These are phyloP conservation scores for Priocnemis perturbator DNA, from an alignment of 2,888 invertebrate genomes.

Conservation along the genomic window DNA sequence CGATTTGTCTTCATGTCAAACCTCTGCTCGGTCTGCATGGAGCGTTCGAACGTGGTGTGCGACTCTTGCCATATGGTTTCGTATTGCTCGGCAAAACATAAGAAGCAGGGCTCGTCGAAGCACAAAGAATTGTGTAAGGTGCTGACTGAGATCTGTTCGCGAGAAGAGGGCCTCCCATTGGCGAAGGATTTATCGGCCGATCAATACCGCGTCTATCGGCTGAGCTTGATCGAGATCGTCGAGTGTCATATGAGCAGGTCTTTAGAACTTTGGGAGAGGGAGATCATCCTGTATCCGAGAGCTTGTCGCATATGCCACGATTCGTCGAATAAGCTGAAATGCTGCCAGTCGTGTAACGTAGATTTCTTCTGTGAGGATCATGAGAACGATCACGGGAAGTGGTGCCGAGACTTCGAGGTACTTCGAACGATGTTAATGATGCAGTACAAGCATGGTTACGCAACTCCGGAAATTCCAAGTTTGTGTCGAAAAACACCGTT, in stretches of 20 bases:
- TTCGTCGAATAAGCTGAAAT: constrained; percentile 77
- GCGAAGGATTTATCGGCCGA: constrained; percentile 77
- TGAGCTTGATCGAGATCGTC: constrained; percentile 80
- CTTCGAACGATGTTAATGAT: constrained; percentile 79
- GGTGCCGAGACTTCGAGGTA: constrained; percentile 81
- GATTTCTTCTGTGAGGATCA: constrained; percentile 79
- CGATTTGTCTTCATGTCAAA: constrained; percentile 80
- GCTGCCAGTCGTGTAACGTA: constrained; percentile 79
- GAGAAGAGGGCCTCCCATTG: constrained; percentile 77
- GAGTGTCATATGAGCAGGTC: constrained; percentile 79
- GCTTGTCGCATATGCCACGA: constrained; percentile 78
- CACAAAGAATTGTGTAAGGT: constrained; percentile 81
- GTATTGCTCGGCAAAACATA: constrained; percentile 81
- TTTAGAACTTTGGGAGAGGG: constrained; percentile 82
- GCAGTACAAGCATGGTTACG: constrained; percentile 78
- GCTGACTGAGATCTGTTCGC: constrained; percentile 78
- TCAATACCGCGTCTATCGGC: constrained; percentile 80
- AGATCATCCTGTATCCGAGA: constrained; percentile 82
- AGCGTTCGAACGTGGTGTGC: constrained; percentile 65
- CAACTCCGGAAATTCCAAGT: constrained; percentile 79
- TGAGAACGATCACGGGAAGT: constrained; percentile 77
- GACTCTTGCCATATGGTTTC: constrained; percentile 79
- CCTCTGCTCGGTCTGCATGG: constrained; percentile 75
- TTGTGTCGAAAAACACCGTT: constrained; percentile 64
- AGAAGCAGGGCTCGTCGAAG: constrained; percentile 77